Evolutionary conservation across 2,888 invertebrate species (phyloP), one percentile per base, ranked within the genome.

Genomic region (Stegana nigrithorax): DNA sequence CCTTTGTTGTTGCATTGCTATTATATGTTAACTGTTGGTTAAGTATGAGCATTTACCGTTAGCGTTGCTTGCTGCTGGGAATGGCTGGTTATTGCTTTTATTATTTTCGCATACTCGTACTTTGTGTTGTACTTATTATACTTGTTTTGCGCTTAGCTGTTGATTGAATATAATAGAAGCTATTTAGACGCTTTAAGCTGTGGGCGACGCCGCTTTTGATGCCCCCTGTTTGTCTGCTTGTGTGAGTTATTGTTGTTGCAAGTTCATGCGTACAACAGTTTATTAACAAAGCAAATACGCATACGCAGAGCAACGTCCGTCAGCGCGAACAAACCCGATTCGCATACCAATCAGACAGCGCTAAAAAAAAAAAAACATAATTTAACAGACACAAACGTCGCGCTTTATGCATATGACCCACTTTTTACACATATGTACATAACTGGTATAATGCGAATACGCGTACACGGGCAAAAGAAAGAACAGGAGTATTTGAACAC

Each of bases 381-480:
- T 29, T 21, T 19, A 55, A 39, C 39, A n/a, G 39, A 39, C 17
- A 39, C 17, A 4, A 64, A 59, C 71, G 78, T 75, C 73, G 73
- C 75, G 65, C 75, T 74, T 78, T 75, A 78, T 77, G 80, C 80
- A 77, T 72, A 73, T 77, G 77, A 77, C 77, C 80, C 59, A 77
- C 73, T 73, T 75, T 61, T 64, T 32, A 62, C 4, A 39, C 39
- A 10, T 36, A 6, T 36, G 2, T 36, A 36, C 36, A 36, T 39
- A 39, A 4, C n/a, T 39, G n/a, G n/a, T n/a, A n/a, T n/a, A n/a
- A 39, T 39, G 14, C 17, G 14, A 14, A n/a, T 36, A 8, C 10
- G 14, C 14, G 14, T 36, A 36, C 36, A 8, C n/a, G n/a, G n/a
- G n/a, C n/a, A n/a, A n/a, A n/a, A n/a, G n/a, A n/a, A n/a, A n/a